phyloP scores from a whole-genome alignment of 2,888 invertebrate genomes.

The Ophion ventricosus region DNA sequence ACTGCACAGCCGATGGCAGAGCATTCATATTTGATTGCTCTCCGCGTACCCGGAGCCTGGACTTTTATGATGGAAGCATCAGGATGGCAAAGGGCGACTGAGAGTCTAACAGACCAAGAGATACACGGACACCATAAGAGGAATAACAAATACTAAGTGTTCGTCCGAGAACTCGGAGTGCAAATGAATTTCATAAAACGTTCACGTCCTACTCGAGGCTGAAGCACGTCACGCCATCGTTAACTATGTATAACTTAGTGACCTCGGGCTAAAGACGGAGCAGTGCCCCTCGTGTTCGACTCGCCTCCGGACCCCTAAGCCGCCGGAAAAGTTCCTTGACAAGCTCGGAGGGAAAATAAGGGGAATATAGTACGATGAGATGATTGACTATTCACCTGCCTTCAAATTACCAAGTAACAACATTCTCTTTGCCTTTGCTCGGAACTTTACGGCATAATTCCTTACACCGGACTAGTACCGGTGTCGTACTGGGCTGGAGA shows the following conservation, averaged over 20 bases:
- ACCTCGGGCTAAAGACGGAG: conserved; percentile 2
- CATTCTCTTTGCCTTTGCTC: conserved; percentile 36
- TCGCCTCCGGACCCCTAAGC: neutral
- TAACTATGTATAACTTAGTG: neutral
- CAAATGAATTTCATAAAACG: conserved; percentile 56
- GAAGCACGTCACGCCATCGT: conserved; percentile 13
- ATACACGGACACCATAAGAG: neutral
- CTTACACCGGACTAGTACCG: neutral
- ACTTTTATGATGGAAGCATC: conserved; percentile 14
- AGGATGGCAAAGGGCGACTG: neutral
- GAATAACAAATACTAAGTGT: neutral
- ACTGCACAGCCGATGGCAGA: neutral
- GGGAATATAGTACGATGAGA: neutral
- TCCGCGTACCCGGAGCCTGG: neutral
- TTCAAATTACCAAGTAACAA: conserved; percentile 4
- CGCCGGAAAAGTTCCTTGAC: conserved; percentile 10
- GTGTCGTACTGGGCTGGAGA: no score
- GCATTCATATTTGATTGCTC: neutral
- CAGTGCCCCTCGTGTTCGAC: neutral
- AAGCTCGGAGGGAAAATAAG: neutral
- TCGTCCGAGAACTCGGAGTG: conserved; percentile 27
- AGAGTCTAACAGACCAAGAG: neutral
- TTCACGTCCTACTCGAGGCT: conserved; percentile 41
- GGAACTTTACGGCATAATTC: neutral
- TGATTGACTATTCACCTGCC: conserved; percentile 21